Conservation (phyloP, 2,888 invertebrate genomes). For the Gymnosoma rotundatum region DNA sequence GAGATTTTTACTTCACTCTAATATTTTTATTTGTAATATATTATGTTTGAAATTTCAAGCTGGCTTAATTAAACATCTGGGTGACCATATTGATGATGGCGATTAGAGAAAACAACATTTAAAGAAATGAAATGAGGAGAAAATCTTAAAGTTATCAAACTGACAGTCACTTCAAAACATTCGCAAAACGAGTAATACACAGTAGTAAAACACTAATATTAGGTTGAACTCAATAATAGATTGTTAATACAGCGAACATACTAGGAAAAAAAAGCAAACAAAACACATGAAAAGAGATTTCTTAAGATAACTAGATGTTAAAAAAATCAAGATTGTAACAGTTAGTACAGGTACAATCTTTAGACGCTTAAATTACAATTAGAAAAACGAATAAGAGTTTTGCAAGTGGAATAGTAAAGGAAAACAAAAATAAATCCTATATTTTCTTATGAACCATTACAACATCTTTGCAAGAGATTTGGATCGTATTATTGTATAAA, state of each 20-base stretch:
- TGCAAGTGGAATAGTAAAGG: conserved; percentile 22
- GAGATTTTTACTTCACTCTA: too few species aligned
- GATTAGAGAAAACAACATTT: conserved; percentile 65
- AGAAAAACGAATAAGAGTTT: conserved; percentile 25
- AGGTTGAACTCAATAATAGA: conserved; percentile 30
- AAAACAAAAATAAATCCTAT: conserved; percentile 36
- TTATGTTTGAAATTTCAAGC: too few species aligned
- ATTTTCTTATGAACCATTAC: conserved; percentile 21
- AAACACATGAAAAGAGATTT: neutral
- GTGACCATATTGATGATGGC: conserved; percentile 39
- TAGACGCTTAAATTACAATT: conserved; percentile 39
- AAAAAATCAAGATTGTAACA: neutral
- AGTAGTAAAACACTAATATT: conserved; percentile 51
- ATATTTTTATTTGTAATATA: too few species aligned
- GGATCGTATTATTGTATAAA: conserved; percentile 28
- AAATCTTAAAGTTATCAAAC: conserved; percentile 16
- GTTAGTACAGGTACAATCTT: conserved; percentile 32
- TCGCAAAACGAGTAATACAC: conserved; percentile 45
- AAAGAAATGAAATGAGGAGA: conserved; percentile 44
- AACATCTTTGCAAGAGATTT: neutral
- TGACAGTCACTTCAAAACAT: conserved; percentile 22
- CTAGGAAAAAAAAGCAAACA: too few species aligned
- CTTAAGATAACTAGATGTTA: neutral
- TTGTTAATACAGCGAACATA: neutral
- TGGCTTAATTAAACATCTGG: too few species aligned